A percentile compares a stretch with the other conserved stretches of the same genome.
These are phyloP conservation scores for Melanostigma gelatinosum DNA, from an alignment of 2,113 vertebrate species.

Conservation along the genomic window DNA sequence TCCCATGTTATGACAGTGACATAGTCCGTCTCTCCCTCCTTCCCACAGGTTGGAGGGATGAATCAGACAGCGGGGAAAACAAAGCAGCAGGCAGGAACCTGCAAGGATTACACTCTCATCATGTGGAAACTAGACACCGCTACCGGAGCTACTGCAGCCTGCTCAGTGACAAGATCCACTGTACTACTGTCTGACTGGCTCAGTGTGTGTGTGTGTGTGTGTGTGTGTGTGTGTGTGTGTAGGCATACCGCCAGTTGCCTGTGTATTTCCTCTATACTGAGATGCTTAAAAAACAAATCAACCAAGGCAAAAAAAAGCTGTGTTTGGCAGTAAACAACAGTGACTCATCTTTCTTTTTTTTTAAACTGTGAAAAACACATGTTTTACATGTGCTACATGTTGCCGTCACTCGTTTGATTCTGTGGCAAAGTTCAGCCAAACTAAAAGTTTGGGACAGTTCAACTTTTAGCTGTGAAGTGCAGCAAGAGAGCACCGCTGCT, in stretches of 20 bases:
- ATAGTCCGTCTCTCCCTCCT: constrained; percentile 59
- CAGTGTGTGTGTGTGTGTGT: constrained; percentile 13
- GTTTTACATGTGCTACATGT: too few relatives aligned
- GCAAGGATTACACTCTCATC: constrained; percentile 71
- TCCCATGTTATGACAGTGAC: constrained; percentile 75
- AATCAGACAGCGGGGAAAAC: constrained; percentile 68
- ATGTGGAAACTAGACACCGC: constrained; percentile 65
- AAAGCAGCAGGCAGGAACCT: constrained; percentile 76
- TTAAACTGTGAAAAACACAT: not conserved
- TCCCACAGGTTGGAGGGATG: constrained; percentile 79
- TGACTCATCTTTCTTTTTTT: not conserved
- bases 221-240: not conserved
- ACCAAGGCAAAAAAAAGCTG: not conserved
- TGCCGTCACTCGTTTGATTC: too few relatives aligned
- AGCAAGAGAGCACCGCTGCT: too few relatives aligned
- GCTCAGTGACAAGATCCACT: constrained; percentile 45
- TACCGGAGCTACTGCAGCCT: constrained; percentile 55
- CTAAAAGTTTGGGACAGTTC: too few relatives aligned
- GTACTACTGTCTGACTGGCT: constrained; percentile 27
- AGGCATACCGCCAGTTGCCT: not conserved
- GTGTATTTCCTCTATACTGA: not conserved
- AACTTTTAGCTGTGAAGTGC: too few relatives aligned
- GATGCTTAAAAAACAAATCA: not conserved
- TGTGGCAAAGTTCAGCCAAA: too few relatives aligned
- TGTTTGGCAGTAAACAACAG: constrained; percentile 1